These are phyloP conservation scores for Poeciliopsis paucimaculata DNA, from an alignment of 2,797 vertebrate species.

Conservation along the genomic window DNA sequence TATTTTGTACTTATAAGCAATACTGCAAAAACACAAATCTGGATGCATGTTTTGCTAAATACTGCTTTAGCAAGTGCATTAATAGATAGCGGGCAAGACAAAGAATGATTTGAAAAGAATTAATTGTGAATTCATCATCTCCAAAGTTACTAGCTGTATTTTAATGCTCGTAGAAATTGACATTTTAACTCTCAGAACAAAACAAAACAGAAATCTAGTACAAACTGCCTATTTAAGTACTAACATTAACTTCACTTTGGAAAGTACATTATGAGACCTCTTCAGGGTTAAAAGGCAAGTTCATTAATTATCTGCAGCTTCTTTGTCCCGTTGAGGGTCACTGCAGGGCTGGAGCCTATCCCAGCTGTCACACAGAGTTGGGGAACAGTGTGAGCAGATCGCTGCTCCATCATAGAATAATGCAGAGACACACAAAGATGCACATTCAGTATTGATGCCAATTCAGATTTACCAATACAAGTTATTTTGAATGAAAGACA, in stretches of 20 bases:
- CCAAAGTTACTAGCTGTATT: not conserved
- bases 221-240: not conserved
- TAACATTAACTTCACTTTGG: not conserved
- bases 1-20: not conserved
- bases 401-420: not conserved
- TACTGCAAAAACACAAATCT: not conserved
- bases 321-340: not conserved
- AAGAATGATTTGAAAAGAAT: not conserved
- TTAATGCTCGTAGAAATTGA: not conserved
- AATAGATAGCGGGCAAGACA: not conserved
- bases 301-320: constrained; percentile 1
- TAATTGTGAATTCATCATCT: not conserved
- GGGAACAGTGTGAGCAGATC: not conserved
- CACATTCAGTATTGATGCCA: not conserved
- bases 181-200: not conserved
- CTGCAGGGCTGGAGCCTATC: not conserved
- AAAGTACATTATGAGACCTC: not conserved
- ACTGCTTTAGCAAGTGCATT: not conserved
- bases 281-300: not conserved
- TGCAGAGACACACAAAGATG: not conserved
- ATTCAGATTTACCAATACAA: not conserved
- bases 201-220: not conserved
- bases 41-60: not conserved
- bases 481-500: not conserved
- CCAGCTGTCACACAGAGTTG: not conserved